Evolutionary conservation across 2,113 vertebrate species (phyloP).

Genomic region (Lampris megalopsis): DNA sequence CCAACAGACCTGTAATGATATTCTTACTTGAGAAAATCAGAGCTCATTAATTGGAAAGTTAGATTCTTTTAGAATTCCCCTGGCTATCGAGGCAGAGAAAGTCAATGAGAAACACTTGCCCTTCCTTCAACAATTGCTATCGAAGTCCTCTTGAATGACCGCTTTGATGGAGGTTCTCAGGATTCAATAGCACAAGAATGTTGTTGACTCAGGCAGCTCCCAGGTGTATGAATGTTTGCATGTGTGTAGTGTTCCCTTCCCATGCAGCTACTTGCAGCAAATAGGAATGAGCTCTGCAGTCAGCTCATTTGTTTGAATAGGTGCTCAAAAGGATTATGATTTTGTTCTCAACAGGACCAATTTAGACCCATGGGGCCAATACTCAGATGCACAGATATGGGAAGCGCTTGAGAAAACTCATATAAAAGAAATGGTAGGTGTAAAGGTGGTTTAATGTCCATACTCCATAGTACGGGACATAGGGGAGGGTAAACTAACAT

Average conservation of each 20-base stretch:
- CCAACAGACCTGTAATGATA: neutral
- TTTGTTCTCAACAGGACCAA: slow-evolving; percentile 77
- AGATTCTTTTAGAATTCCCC: too few species aligned
- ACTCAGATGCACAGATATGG: slow-evolving; percentile 83
- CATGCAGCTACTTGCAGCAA: neutral
- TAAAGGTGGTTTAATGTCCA: neutral
- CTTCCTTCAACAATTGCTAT: neutral
- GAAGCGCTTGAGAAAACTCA: slow-evolving; percentile 84
- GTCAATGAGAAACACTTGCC: neutral
- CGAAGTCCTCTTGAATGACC: neutral
- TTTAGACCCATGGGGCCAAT: slow-evolving; percentile 83
- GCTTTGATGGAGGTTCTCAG: neutral
- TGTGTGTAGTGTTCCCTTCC: neutral
- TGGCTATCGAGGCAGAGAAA: too few species aligned
- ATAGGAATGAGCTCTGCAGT: neutral
- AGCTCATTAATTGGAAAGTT: too few species aligned
- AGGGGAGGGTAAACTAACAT: too few species aligned
- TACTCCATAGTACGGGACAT: too few species aligned
- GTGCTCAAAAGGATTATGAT: neutral
- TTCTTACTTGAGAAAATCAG: neutral
- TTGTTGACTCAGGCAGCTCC: neutral
- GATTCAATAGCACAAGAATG: neutral
- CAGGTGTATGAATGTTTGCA: neutral
- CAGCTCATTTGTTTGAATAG: neutral
- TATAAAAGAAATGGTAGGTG: slow-evolving; percentile 83